Evolutionary conservation across 2,888 invertebrate genomes (phyloP).

Genomic region (Caenorhabditis japonica): DNA sequence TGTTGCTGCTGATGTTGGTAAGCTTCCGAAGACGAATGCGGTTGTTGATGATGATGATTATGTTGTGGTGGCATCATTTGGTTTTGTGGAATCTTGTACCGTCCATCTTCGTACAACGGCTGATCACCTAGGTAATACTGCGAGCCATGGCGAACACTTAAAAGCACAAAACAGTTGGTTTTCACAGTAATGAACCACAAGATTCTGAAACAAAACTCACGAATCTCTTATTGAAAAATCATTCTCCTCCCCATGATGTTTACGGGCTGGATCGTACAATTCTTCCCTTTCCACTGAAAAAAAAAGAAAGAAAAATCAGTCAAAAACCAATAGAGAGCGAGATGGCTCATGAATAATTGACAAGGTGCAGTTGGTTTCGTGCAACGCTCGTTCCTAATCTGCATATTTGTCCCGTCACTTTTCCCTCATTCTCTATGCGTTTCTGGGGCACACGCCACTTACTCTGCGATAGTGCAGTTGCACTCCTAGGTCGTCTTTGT

Average conservation of each 20-base stretch:
- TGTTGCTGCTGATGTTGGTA: constrained; percentile 41
- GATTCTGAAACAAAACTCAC: constrained; percentile 15
- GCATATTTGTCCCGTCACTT: constrained; percentile 39
- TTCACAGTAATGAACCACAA: constrained; percentile 13
- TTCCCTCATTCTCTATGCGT: constrained; percentile 25
- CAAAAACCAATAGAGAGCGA: too few relatives aligned
- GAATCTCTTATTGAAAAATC: constrained; percentile 42
- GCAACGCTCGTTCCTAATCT: constrained; percentile 19
- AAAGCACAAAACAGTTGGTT: constrained; percentile 40
- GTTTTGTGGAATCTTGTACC: constrained; percentile 43
- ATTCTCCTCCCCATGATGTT: constrained; percentile 28
- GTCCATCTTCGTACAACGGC: constrained; percentile 52
- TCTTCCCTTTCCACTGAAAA: constrained; percentile 66
- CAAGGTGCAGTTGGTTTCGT: constrained; percentile 22
- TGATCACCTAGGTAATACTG: constrained; percentile 52
- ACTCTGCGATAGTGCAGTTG: constrained; percentile 70
- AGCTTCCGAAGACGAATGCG: constrained; percentile 38
- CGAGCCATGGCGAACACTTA: constrained; percentile 49
- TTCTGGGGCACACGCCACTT: constrained; percentile 26
- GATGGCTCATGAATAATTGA: constrained; percentile 38
- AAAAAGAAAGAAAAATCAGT: too few relatives aligned
- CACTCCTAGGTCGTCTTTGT: constrained; percentile 66
- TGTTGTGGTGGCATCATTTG: constrained; percentile 38
- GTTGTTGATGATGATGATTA: constrained; percentile 47
- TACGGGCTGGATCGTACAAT: constrained; percentile 53